These are phyloP conservation scores for Tiaroga cobitis DNA, from an alignment of 2,797 vertebrate species.

Conservation along the genomic window DNA sequence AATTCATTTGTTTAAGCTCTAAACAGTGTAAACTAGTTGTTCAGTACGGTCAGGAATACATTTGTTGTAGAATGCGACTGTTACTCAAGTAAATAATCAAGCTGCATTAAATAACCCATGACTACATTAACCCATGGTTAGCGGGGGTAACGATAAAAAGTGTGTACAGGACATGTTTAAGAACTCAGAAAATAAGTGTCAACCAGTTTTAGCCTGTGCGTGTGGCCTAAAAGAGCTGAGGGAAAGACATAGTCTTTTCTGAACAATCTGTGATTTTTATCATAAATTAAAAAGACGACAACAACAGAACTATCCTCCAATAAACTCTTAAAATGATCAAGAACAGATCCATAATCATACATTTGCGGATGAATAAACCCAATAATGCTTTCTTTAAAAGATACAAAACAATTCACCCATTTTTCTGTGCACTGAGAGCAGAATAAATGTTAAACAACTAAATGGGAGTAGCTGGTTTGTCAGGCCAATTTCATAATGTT, in stretches of 20 bases:
- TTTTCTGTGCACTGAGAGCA: background rate
- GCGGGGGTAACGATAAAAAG: background rate
- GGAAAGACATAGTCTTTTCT: background rate
- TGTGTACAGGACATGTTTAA: background rate
- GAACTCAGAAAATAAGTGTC: background rate
- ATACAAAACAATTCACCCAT: background rate
- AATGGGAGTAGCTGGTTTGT: background rate
- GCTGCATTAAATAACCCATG: background rate
- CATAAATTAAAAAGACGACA: background rate
- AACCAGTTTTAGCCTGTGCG: background rate
- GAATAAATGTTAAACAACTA: constrained; percentile 30
- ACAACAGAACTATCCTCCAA: background rate
- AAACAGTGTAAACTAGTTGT: background rate
- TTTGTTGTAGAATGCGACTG: background rate
- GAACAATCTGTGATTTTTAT: background rate
- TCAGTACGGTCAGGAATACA: background rate
- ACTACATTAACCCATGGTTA: background rate
- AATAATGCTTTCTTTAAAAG: background rate
- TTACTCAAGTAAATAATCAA: background rate
- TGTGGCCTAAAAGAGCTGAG: background rate
- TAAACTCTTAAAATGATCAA: background rate
- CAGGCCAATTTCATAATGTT: constrained; percentile 16
- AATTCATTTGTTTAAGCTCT: background rate
- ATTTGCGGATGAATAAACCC: background rate
- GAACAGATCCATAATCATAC: background rate